Evolutionary conservation across 2,113 vertebrate genomes (phyloP), one percentile per base, ranked within the genome.

Genomic region (Heterocephalus glaber): DNA sequence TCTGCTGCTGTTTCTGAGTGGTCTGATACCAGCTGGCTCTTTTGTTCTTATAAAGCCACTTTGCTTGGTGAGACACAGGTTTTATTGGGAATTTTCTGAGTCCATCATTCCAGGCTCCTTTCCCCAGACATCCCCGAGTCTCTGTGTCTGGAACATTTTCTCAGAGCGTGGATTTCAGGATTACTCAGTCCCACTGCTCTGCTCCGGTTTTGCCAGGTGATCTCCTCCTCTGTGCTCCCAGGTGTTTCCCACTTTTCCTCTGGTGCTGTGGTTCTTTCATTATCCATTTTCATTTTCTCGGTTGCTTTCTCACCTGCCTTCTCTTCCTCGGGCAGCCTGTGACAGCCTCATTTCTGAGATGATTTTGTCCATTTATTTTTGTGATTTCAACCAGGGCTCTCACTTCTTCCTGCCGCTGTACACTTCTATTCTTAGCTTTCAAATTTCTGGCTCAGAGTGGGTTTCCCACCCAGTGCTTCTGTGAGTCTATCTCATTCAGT

Each of bases 131-230:
- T 1, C 38, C 24, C 1, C 3, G 0, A 3, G 35, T 9, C 35
- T 16, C 6, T 26, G 0, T 3, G 35, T 86, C 5, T 5, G 54
- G 35, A 4, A 2, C 35, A 5, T 61, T 28, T 56, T 16, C 56
- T 14, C 11, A 49, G n/a, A 54, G 49, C 1, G 1, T 1, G 72
- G 8, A 0, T 54, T 60, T 6, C 41, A 2, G 6, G 9, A 4
- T 0, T 0, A 8, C 4, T 5, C 26, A 0, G 24, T 26, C 10
- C 35, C 5, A 12, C 7, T 1, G 33, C 1, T 41, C 33, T 2
- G 24, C 33, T 47, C 47, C 6, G 4, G 68, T 9, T 56, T 28
- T 38, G 65, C 8, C n/a, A 3, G 66, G 19, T 3, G 11, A 19
- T n/a, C 3, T 56, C 68, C 38, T 12, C 35, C 26, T 17, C 65